Percentiles rank a stretch among this genome's conserved stretches.
phyloP scores from a whole-genome alignment of 2,113 vertebrate species.

The Panurus biarmicus region DNA sequence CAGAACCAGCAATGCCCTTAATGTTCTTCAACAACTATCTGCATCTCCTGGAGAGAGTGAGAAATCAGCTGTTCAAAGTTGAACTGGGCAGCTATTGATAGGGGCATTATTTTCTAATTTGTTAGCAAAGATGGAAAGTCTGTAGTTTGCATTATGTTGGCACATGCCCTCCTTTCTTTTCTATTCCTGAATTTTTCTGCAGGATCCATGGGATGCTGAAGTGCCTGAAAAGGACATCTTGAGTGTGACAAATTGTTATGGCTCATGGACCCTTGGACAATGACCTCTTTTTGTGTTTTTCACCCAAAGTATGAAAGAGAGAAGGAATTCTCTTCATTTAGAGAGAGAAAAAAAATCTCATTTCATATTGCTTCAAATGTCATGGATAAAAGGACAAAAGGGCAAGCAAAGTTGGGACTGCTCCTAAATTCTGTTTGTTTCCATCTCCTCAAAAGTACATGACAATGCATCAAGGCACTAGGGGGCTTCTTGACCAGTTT shows the following conservation, averaged over 20 bases:
- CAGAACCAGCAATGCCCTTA: background rate
- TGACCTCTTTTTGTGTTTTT: background rate
- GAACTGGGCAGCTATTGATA: background rate
- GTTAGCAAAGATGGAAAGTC: background rate
- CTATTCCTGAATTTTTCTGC: background rate
- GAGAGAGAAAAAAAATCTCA: background rate
- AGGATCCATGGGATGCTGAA: background rate
- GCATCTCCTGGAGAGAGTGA: background rate
- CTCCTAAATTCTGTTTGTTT: background rate
- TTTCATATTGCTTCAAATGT: background rate
- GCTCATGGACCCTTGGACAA: background rate
- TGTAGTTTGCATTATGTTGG: background rate
- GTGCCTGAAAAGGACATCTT: fast-evolving
- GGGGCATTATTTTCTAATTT: background rate
- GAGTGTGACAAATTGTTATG: fast-evolving
- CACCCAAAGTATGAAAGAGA: background rate
- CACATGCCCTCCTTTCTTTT: fast-evolving
- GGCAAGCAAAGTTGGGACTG: background rate
- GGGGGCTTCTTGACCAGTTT: background rate
- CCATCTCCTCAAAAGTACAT: background rate
- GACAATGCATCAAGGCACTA: background rate
- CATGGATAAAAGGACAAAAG: background rate
- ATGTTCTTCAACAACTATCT: background rate
- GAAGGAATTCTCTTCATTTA: background rate
- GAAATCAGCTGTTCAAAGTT: background rate